A percentile compares a stretch with the other conserved stretches of the same genome.
Evolutionary conservation across 2,888 invertebrate genomes (phyloP).

Genomic region (Hirtodrosophila alboralis): DNA sequence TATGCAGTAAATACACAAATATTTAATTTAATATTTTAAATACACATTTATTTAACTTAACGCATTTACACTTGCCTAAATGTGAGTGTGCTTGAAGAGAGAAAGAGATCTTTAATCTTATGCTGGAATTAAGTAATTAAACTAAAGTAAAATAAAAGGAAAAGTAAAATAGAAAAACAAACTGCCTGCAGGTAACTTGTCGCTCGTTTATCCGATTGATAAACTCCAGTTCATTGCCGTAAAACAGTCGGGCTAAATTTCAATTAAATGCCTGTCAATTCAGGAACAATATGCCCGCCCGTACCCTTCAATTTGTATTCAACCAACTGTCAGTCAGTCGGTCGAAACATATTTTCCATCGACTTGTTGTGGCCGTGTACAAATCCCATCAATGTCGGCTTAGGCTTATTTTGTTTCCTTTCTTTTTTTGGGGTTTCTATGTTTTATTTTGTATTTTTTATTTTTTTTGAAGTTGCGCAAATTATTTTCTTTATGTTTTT

Average conservation of each 20-base stretch:
- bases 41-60: too few relatives aligned
- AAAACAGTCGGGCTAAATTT: slow-evolving; percentile 35
- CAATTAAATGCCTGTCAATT: slow-evolving; percentile 42
- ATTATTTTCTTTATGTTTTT: slow-evolving; percentile 33
- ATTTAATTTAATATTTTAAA: slow-evolving; percentile 28
- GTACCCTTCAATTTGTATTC: slow-evolving; percentile 19
- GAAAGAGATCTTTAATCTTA: too few relatives aligned
- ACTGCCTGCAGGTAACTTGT: slow-evolving; percentile 19
- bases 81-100: too few relatives aligned
- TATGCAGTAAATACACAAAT: background rate
- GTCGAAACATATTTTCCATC: slow-evolving; percentile 28
- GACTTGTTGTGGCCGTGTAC: slow-evolving; percentile 30
- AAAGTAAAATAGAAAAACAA: too few relatives aligned
- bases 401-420: slow-evolving; percentile 40
- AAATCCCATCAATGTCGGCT: slow-evolving; percentile 72
- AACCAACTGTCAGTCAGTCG: slow-evolving; percentile 42
- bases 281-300: background rate
- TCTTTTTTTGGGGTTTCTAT: slow-evolving; percentile 3
- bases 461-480: slow-evolving; percentile 33
- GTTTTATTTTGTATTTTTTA: slow-evolving; percentile 18
- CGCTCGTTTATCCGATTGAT: slow-evolving; percentile 16
- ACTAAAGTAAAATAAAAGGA: too few relatives aligned
- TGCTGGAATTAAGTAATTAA: too few relatives aligned
- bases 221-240: slow-evolving; percentile 19
- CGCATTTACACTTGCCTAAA: too few relatives aligned